Conservation (phyloP, 2,113 vertebrate genomes). For the Onychostoma macrolepis region DNA sequence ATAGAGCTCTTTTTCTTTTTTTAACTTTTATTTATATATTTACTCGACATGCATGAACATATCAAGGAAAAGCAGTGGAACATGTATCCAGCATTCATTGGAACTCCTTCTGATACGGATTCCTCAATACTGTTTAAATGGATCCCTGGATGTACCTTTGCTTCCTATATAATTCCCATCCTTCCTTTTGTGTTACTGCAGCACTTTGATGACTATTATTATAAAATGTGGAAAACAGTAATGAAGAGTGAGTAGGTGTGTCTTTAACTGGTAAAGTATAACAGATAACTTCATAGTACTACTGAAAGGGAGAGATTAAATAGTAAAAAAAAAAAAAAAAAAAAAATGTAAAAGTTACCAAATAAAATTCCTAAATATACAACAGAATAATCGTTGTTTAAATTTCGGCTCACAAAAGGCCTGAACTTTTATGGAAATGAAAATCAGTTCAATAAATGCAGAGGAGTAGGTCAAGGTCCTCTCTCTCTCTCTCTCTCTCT, state of each 20-base stretch:
- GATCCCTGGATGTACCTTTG: not conserved
- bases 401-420: not conserved
- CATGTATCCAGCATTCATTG: not conserved
- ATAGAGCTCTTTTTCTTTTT: too few relatives aligned
- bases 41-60: not conserved
- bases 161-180: not conserved
- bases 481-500: slow-evolving; percentile 20
- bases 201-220: not conserved
- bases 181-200: not conserved
- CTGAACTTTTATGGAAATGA: not conserved
- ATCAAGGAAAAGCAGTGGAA: not conserved
- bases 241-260: not conserved
- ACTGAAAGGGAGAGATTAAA: not conserved
- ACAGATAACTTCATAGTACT: not conserved
- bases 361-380: not conserved
- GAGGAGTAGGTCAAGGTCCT: slow-evolving; percentile 50
- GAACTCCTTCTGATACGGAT: too few relatives aligned
- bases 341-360: too few relatives aligned
- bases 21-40: not conserved
- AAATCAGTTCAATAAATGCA: slow-evolving; percentile 4
- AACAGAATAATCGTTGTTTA: not conserved
- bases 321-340: not conserved
- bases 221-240: not conserved
- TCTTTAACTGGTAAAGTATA: not conserved
- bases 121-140: not conserved